Percentiles rank a stretch among this genome's conserved stretches.
phyloP scores from a whole-genome alignment of 2,113 vertebrate species.

The Scatophagus argus region DNA sequence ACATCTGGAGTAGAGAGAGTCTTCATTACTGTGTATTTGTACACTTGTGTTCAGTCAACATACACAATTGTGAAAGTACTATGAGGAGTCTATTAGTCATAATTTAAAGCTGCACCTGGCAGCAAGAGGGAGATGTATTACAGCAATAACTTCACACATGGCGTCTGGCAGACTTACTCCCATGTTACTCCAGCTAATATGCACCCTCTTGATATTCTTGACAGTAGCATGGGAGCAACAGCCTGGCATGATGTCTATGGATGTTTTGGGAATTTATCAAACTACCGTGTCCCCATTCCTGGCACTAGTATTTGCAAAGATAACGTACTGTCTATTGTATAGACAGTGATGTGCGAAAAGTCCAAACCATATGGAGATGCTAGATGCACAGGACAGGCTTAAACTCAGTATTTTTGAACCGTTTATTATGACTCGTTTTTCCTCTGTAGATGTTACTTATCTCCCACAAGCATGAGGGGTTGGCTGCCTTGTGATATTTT shows the following conservation, averaged over 20 bases:
- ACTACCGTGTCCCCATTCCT: not conserved
- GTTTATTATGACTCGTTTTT: not conserved
- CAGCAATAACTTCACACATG: not conserved
- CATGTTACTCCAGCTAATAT: not conserved
- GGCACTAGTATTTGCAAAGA: not conserved
- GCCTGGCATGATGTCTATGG: not conserved
- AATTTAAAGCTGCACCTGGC: conserved; percentile 6
- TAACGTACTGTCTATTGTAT: not conserved
- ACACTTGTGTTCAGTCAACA: conserved; percentile 2
- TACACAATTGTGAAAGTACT: not conserved
- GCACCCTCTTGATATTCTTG: not conserved
- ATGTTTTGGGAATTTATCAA: not conserved
- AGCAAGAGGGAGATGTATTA: not conserved
- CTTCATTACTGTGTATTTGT: not conserved
- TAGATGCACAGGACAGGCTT: not conserved
- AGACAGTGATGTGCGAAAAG: not conserved
- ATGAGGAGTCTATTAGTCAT: conserved; percentile 1
- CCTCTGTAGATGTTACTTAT: conserved; percentile 3
- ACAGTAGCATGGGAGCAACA: not conserved
- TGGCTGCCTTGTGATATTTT: not conserved
- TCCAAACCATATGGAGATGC: not conserved
- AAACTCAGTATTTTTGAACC: not conserved
- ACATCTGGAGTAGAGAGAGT: not conserved
- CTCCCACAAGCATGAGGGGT: not conserved
- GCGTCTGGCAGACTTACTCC: not conserved